A percentile compares a stretch with the other conserved stretches of the same genome.
Evolutionary conservation across 2,888 invertebrate species (phyloP).

Genomic region (Eupithecia tripunctaria): DNA sequence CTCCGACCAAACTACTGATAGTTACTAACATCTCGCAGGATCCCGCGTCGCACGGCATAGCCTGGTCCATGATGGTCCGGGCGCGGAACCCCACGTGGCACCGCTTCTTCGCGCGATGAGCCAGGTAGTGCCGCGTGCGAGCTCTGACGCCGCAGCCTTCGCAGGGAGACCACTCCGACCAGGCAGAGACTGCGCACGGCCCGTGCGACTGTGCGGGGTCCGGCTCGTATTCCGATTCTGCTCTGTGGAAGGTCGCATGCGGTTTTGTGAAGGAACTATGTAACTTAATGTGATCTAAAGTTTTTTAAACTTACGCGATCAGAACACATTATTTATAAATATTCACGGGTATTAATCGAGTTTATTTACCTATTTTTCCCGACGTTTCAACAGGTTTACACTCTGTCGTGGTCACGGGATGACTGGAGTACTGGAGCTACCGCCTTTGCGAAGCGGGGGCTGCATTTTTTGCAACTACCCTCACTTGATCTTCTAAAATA

Average conservation of each 20-base stretch:
- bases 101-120: conserved; percentile 85
- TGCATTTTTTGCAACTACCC: no score
- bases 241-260: conserved; percentile 52
- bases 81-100: conserved; percentile 82
- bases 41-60: conserved; percentile 74
- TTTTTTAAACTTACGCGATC: no score
- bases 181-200: conserved; percentile 88
- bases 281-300: no score
- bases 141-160: conserved; percentile 88
- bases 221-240: conserved; percentile 76
- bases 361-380: no score
- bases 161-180: conserved; percentile 92
- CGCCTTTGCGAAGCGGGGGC: no score
- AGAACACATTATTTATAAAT: no score
- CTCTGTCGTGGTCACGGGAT: no score
- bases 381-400: no score
- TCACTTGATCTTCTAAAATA: no score
- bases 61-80: conserved; percentile 73
- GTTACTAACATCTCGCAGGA: conserved; percentile 68
- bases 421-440: no score
- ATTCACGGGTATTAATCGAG: no score
- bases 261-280: background rate
- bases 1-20: conserved; percentile 83
- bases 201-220: conserved; percentile 70
- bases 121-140: conserved; percentile 87